Conservation (phyloP, 2,113 vertebrate genomes). For the Okapia johnstoni region DNA sequence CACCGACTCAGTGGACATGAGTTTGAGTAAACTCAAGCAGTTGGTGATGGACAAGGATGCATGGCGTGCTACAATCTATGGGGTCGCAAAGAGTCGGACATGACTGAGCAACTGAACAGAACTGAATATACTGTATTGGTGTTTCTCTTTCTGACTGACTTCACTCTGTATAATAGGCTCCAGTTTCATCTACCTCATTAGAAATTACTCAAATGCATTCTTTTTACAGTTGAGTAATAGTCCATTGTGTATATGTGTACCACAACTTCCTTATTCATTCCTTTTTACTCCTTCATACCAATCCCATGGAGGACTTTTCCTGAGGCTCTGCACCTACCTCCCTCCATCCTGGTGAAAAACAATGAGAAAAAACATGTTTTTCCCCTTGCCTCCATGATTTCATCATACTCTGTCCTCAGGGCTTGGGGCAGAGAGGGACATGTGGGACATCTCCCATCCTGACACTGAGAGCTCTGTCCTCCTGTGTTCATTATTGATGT, state of each 20-base stretch:
- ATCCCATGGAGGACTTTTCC: neutral
- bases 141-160: neutral
- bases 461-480: neutral
- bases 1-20: neutral
- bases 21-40: neutral
- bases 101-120: neutral
- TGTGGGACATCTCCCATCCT: neutral
- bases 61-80: fast-evolving
- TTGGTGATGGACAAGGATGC: neutral
- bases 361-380: neutral
- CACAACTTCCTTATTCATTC: neutral
- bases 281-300: neutral
- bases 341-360: neutral
- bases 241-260: neutral
- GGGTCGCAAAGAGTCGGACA: fast-evolving
- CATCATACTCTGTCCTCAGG: neutral
- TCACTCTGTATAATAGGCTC: neutral
- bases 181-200: neutral
- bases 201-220: neutral
- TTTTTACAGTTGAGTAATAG: neutral
- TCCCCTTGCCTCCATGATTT: neutral
- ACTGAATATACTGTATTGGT: neutral
- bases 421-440: neutral
- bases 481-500: neutral
- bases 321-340: neutral